phyloP scores from a whole-genome alignment of 2,113 vertebrate species.

The Apteryx owenii region DNA sequence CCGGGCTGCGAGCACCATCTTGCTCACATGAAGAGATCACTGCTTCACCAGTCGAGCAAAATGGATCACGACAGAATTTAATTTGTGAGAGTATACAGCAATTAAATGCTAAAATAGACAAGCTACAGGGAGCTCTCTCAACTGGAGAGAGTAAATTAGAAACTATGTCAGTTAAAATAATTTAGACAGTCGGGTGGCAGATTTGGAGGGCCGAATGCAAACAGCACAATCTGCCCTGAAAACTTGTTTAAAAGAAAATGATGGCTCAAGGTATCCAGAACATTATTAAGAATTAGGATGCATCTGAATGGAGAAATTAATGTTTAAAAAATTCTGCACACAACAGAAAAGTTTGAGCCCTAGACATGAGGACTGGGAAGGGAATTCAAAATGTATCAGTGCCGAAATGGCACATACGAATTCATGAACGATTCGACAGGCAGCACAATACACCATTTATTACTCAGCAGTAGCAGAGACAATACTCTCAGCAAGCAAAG shows the following conservation, averaged over 20 bases:
- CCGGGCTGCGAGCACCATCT: background rate
- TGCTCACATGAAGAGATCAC: slow-evolving; percentile 67
- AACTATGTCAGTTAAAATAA: slow-evolving; percentile 82
- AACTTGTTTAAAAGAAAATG: slow-evolving; percentile 61
- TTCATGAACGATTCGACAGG: too few relatives aligned
- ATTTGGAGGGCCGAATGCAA: slow-evolving; percentile 65
- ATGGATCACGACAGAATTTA: slow-evolving; percentile 80
- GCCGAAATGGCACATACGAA: background rate
- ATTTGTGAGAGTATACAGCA: slow-evolving; percentile 81
- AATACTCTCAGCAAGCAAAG: background rate
- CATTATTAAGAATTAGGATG: slow-evolving; percentile 43
- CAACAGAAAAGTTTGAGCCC: background rate
- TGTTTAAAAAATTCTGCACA: slow-evolving; percentile 22
- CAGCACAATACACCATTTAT: background rate
- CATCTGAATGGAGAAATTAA: slow-evolving; percentile 63
- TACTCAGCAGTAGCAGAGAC: background rate
- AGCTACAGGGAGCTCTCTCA: slow-evolving; percentile 78
- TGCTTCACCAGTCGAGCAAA: slow-evolving; percentile 82
- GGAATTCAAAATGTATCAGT: background rate
- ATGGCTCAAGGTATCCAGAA: slow-evolving; percentile 60
- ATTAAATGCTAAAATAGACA: slow-evolving; percentile 85
- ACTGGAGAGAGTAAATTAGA: slow-evolving; percentile 84
- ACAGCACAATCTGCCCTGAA: slow-evolving; percentile 44
- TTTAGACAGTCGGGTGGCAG: slow-evolving; percentile 75
- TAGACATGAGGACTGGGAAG: background rate